Percentiles rank a stretch among this genome's conserved stretches.
phyloP scores from a whole-genome alignment of 2,888 invertebrate genomes.

The Unio delphinus region DNA sequence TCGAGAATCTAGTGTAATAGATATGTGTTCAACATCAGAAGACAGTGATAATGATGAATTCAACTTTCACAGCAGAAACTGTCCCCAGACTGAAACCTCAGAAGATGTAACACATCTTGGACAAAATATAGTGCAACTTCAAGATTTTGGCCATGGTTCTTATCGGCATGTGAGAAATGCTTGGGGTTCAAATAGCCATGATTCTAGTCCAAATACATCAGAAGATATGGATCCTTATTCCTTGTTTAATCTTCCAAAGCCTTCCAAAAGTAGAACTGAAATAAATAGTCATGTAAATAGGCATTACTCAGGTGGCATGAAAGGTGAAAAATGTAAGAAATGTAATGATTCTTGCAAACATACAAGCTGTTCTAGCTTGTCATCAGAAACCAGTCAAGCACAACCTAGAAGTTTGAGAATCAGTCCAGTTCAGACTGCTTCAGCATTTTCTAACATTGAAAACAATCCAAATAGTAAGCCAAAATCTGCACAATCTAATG shows the following conservation, averaged over 20 bases:
- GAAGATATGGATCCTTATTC: constrained; percentile 55
- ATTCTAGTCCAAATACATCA: constrained; percentile 23
- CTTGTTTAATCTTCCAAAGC: constrained; percentile 51
- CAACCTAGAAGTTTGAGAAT: no score
- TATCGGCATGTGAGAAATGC: constrained; percentile 11
- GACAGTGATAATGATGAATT: constrained; percentile 35
- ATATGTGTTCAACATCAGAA: constrained; percentile 36
- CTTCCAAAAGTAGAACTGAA: constrained; percentile 16
- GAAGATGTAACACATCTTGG: constrained; percentile 2
- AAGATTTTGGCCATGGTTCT: neutral
- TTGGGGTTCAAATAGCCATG: constrained; percentile 28
- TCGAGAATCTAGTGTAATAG: constrained; percentile 12
- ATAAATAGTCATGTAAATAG: neutral
- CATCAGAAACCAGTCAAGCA: neutral
- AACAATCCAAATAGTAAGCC: no score
- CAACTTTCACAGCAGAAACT: constrained; percentile 4
- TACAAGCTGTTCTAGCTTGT: constrained; percentile 2
- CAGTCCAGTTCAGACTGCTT: no score
- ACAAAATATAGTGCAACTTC: neutral
- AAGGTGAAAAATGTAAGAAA: constrained; percentile 5
- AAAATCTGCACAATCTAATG: no score
- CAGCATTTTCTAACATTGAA: no score
- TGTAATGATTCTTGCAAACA: neutral
- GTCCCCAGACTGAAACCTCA: neutral
- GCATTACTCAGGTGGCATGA: constrained; percentile 4